Evolutionary conservation across 1,140 invertebrate genomes (phyloP).

Genomic region (Gonatopus flavifemur): DNA sequence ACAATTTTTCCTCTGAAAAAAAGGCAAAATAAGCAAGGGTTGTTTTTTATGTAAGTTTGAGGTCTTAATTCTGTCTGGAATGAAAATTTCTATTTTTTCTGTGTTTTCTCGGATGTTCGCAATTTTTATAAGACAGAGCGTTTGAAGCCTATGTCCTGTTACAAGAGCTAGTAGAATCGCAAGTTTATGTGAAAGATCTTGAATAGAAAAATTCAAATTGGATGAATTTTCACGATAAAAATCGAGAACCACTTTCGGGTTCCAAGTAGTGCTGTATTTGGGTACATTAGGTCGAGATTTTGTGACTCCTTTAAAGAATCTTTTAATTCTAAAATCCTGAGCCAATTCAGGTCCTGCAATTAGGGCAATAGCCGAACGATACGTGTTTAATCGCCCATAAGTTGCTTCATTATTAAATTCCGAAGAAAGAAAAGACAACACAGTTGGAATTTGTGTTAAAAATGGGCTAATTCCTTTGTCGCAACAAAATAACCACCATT

Average conservation of each 20-base stretch:
- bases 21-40: background rate
- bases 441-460: background rate
- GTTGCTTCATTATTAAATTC: background rate
- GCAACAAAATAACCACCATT: background rate
- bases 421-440: background rate
- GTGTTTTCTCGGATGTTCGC: background rate
- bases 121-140: background rate
- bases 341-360: background rate
- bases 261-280: background rate
- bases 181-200: background rate
- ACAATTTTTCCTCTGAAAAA: background rate
- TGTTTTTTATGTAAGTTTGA: background rate
- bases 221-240: background rate
- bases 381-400: background rate
- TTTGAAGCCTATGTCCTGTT: background rate
- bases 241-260: background rate
- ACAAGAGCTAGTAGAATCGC: background rate
- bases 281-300: background rate
- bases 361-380: background rate
- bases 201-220: background rate
- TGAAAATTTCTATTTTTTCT: background rate
- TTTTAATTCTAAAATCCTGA: background rate
- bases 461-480: background rate
- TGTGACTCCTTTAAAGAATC: background rate
- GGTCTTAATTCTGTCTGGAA: background rate